phyloP scores from a whole-genome alignment of 2,888 invertebrate species.

The Pseudococcus jackbeardsleyi region DNA sequence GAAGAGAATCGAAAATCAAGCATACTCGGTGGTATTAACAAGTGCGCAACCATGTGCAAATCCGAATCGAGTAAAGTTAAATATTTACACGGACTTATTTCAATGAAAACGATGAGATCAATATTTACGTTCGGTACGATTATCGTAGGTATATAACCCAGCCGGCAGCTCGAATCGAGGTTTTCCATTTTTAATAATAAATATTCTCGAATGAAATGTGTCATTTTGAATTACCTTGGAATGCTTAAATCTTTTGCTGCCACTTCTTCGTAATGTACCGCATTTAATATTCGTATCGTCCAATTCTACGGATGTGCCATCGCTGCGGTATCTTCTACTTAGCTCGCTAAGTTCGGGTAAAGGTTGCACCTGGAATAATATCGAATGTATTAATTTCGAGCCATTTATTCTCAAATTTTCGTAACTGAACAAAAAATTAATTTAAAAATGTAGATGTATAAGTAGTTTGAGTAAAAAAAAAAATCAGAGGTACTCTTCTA shows the following conservation, averaged over 20 bases:
- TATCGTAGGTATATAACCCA: background rate
- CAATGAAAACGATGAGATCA: conserved; percentile 21
- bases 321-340: conserved; percentile 81
- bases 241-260: conserved; percentile 82
- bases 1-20: conserved; percentile 1
- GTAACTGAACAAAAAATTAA: too few relatives aligned
- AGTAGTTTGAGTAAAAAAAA: too few relatives aligned
- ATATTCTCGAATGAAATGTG: conserved; percentile 66
- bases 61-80: background rate
- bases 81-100: conserved; percentile 34
- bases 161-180: background rate
- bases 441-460: too few relatives aligned
- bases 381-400: background rate
- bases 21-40: background rate
- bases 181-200: background rate
- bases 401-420: too few relatives aligned
- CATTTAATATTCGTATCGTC: conserved; percentile 78
- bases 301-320: conserved; percentile 78
- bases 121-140: background rate
- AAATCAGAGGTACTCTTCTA: too few relatives aligned
- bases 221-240: conserved; percentile 72
- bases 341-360: conserved; percentile 93
- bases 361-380: conserved; percentile 84
- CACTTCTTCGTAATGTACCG: conserved; percentile 87
- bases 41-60: conserved; percentile 22